Evolutionary conservation across 2,797 vertebrate genomes (phyloP), one percentile per base, ranked within the genome.

Genomic region (Sebastes hopkinsi): DNA sequence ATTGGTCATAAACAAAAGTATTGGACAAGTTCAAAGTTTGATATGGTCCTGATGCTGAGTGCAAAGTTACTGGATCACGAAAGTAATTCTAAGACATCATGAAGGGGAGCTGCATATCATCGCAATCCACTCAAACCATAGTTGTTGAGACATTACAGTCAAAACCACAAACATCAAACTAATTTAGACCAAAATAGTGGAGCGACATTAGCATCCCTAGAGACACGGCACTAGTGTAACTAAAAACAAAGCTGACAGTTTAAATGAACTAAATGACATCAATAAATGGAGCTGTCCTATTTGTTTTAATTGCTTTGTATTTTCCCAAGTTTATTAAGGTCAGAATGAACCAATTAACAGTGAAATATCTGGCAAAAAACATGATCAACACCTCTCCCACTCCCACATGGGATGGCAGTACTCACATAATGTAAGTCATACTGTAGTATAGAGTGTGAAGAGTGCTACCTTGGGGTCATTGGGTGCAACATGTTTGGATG

Each of bases 401-500:
- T 64, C 23, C 36, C 23, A 42, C 23, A 22, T 8, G 32, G 25
- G 34, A 29, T 0, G 20, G 3, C 52, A 22, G 32, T 8, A 65
- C 14, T 55, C 18, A 3, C 22, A 9, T 27, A 54, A 27, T 79
- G 66, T 16, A 12, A 12, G 20, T 34, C 34, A 29, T 23, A 2
- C n/a, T 55, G 12, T 64, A 1, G 4, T 18, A 13, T 4, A 58
- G 32, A 11, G 32, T 20, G 72, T 55, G 58, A 16, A 27, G 64
- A 71, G 71, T 83, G 75, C 7, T 82, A 90, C 88, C 79, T 80
- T 2, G 1, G 14, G 75, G 50, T 70, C 60, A 56, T 8, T 6
- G 20, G 16, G 5, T 34, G 81, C 72, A 69, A 22, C 73, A 7
- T 27, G 72, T 23, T 20, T 71, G 36, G 50, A 71, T 60, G 65